phyloP scores from a whole-genome alignment of 1,140 invertebrate genomes.

The Xylocopa sonorina region DNA sequence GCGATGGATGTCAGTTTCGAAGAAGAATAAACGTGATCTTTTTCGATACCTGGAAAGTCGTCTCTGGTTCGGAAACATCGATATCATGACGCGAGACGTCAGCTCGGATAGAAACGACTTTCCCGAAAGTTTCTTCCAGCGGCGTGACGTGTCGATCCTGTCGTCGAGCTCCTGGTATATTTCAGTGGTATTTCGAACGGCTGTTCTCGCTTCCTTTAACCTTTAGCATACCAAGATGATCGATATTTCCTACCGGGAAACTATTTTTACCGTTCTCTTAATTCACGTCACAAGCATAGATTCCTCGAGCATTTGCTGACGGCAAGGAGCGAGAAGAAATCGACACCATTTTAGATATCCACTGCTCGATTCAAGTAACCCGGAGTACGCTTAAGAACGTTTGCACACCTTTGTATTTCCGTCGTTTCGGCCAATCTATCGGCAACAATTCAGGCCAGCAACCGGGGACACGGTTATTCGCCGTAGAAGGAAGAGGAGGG shows the following conservation, averaged over 20 bases:
- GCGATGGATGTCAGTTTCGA: background rate
- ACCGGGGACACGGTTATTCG: slow-evolving; percentile 55
- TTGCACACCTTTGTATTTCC: background rate
- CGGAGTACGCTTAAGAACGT: slow-evolving; percentile 35
- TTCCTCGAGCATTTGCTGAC: too few relatives aligned
- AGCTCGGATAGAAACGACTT: slow-evolving; percentile 48
- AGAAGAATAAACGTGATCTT: background rate
- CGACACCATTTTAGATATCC: too few relatives aligned
- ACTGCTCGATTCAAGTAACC: too few relatives aligned
- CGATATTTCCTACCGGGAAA: too few relatives aligned
- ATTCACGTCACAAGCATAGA: too few relatives aligned
- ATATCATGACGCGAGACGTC: slow-evolving; percentile 53
- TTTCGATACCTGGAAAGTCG: background rate
- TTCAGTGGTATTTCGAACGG: slow-evolving; percentile 38
- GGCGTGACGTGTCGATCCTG: slow-evolving; percentile 46
- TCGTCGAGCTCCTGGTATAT: slow-evolving; percentile 37
- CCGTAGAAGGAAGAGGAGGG: slow-evolving; percentile 16
- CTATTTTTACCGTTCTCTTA: too few relatives aligned
- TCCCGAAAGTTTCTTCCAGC: slow-evolving; percentile 43
- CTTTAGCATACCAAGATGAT: too few relatives aligned
- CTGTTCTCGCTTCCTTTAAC: slow-evolving; percentile 49
- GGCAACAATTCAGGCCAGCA: slow-evolving; percentile 61
- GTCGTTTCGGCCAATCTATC: slow-evolving; percentile 64
- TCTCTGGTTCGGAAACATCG: slow-evolving; percentile 18
- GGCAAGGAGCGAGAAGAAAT: too few relatives aligned